phyloP scores from a whole-genome alignment of 2,888 invertebrate genomes.

The Chironomus riparius region DNA sequence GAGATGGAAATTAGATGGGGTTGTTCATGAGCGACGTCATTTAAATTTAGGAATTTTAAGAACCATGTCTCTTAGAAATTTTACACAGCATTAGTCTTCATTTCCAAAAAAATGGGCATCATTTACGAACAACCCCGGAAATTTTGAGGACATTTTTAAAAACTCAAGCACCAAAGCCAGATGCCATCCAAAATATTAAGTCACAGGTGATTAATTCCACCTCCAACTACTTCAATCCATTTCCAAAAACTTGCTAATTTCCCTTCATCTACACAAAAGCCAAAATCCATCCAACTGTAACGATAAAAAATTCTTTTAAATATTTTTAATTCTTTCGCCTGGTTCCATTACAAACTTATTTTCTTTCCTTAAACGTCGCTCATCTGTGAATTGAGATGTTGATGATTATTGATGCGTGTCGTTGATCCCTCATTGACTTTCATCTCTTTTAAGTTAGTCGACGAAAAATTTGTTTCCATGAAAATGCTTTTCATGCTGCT shows the following conservation, averaged over 20 bases:
- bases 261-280: background rate
- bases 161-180: too few relatives aligned
- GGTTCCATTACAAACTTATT: background rate
- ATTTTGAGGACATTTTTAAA: too few relatives aligned
- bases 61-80: too few relatives aligned
- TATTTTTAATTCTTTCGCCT: background rate
- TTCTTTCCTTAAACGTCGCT: background rate
- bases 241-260: background rate
- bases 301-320: too few relatives aligned
- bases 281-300: too few relatives aligned
- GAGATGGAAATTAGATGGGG: too few relatives aligned
- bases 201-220: background rate
- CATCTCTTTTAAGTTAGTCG: background rate
- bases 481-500: background rate
- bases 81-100: too few relatives aligned
- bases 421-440: slow-evolving; percentile 23
- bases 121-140: too few relatives aligned
- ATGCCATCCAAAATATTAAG: background rate
- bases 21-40: too few relatives aligned
- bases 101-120: too few relatives aligned
- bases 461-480: background rate
- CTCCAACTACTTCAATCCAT: background rate
- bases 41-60: too few relatives aligned
- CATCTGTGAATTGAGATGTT: slow-evolving; percentile 22
- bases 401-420: slow-evolving; percentile 26